phyloP scores from a whole-genome alignment of 2,888 invertebrate genomes.

The Palloptera scutellata region DNA sequence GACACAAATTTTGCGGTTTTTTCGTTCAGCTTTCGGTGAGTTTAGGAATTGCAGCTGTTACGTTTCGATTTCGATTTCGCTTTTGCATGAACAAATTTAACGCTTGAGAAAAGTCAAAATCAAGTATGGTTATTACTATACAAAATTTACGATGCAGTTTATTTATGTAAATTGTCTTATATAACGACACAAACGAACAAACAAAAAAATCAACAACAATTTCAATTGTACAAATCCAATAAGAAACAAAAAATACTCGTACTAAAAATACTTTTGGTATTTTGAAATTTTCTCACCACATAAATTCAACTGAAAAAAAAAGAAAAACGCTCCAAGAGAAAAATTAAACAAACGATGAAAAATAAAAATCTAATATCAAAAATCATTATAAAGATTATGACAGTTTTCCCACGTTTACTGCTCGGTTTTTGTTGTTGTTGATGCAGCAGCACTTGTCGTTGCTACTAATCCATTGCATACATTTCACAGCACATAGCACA shows the following conservation, averaged over 20 bases:
- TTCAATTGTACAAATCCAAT: too few relatives aligned
- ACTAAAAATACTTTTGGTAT: too few relatives aligned
- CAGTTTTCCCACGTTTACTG: conserved; percentile 29
- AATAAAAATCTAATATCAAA: conserved; percentile 23
- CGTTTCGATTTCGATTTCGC: not conserved
- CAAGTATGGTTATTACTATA: too few relatives aligned
- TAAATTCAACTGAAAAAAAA: conserved; percentile 1
- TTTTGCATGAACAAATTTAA: not conserved
- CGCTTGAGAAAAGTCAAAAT: not conserved
- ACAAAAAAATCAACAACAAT: too few relatives aligned
- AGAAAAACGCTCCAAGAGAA: not conserved
- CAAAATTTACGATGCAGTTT: too few relatives aligned
- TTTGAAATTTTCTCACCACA: conserved; percentile 9
- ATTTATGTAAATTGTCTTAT: too few relatives aligned
- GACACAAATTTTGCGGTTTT: too few relatives aligned
- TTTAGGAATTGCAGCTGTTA: not conserved
- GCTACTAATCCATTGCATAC: conserved; percentile 5
- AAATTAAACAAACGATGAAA: not conserved
- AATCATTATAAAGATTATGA: conserved; percentile 29
- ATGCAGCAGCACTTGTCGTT: not conserved
- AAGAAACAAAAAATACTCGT: too few relatives aligned
- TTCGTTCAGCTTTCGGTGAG: too few relatives aligned
- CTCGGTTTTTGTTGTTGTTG: not conserved
- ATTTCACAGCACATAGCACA: conserved; percentile 16
- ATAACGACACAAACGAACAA: too few relatives aligned